Evolutionary conservation across 2,113 vertebrate genomes (phyloP).

Genomic region (Lutjanus erythropterus): DNA sequence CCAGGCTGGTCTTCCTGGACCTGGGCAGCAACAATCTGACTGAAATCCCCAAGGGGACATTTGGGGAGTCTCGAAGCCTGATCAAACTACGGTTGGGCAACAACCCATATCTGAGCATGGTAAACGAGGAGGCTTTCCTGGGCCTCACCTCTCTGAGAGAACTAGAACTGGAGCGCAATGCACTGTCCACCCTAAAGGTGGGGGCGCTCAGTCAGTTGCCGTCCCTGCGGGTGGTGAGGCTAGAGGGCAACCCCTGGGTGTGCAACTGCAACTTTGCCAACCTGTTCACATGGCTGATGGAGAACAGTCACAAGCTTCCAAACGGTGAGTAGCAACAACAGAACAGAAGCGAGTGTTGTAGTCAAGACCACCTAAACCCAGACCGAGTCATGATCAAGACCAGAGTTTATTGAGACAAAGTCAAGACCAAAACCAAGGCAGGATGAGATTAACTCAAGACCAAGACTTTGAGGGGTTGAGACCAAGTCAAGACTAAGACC

Average conservation of each 20-base stretch:
- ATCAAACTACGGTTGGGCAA: constrained; percentile 92
- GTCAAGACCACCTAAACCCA: too few relatives aligned
- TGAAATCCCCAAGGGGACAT: constrained; percentile 91
- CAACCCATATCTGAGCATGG: constrained; percentile 92
- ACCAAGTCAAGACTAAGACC: too few relatives aligned
- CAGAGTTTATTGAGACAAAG: too few relatives aligned
- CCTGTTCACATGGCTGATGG: constrained; percentile 94
- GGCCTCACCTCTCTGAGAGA: constrained; percentile 94
- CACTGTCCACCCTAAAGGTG: constrained; percentile 90
- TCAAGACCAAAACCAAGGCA: too few relatives aligned
- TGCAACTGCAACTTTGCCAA: constrained; percentile 97
- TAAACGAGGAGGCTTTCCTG: constrained; percentile 92
- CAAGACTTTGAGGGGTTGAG: too few relatives aligned
- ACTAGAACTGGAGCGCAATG: constrained; percentile 94
- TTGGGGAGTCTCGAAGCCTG: constrained; percentile 92
- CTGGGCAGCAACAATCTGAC: constrained; percentile 96
- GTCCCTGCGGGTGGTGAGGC: constrained; percentile 89
- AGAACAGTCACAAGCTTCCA: constrained; percentile 93
- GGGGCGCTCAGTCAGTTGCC: constrained; percentile 90
- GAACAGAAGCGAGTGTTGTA: too few relatives aligned
- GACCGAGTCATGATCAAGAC: too few relatives aligned
- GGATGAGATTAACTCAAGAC: too few relatives aligned
- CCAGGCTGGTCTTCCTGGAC: constrained; percentile 95
- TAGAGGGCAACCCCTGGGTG: constrained; percentile 98
- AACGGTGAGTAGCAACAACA: constrained; percentile 86